Percentiles rank a stretch among this genome's conserved stretches.
Conservation (phyloP, 2,888 invertebrate species). For the Temnothorax ravouxi region DNA sequence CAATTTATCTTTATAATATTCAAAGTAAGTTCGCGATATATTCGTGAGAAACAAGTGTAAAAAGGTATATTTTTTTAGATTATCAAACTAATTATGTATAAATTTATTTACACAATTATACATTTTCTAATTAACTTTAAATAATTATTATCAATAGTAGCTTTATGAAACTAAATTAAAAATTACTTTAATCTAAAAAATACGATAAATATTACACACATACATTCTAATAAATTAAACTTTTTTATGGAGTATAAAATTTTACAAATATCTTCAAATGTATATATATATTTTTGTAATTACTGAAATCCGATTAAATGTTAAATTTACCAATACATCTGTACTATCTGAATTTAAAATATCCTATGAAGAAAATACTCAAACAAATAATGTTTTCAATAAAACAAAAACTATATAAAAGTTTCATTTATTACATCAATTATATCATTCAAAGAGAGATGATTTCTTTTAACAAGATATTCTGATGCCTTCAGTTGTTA, state of each 20-base stretch:
- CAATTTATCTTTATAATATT: neutral
- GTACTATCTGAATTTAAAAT: neutral
- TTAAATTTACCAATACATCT: neutral
- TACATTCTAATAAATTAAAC: neutral
- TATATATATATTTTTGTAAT: neutral
- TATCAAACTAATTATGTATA: neutral
- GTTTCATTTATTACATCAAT: conserved; percentile 13
- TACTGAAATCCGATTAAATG: neutral
- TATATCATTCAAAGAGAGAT: neutral
- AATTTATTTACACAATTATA: neutral
- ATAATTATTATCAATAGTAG: neutral
- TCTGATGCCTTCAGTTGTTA: neutral
- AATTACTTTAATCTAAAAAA: no score
- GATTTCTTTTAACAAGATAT: neutral
- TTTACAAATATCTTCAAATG: neutral
- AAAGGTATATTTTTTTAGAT: neutral
- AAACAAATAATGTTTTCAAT: neutral
- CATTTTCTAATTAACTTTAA: neutral
- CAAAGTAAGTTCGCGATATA: neutral
- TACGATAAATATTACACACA: neutral
- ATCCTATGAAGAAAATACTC: neutral
- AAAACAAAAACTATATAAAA: conserved; percentile 1
- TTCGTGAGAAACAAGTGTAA: neutral
- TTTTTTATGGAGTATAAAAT: neutral
- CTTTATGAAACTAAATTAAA: no score